Conservation (phyloP, 2,113 vertebrate genomes). For the Megaleporinus macrocephalus region DNA sequence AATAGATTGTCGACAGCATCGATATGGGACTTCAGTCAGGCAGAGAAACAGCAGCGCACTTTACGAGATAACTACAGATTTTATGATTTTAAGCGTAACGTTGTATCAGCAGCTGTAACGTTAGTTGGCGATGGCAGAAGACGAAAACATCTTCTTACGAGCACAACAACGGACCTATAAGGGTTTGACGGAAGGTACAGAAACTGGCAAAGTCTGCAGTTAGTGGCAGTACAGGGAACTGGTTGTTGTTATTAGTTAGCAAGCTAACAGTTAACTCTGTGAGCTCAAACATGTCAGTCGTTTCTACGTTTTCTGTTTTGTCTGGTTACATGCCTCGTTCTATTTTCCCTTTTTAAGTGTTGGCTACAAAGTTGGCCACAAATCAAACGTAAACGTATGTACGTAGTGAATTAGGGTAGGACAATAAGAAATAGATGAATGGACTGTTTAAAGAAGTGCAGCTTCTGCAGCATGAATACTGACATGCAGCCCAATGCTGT, state of each 20-base stretch:
- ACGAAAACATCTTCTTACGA: slow-evolving; percentile 69
- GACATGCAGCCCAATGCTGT: too few species aligned
- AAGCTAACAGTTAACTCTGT: neutral
- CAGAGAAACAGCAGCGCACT: neutral
- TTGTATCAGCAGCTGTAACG: too few species aligned
- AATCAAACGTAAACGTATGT: too few species aligned
- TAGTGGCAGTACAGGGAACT: neutral
- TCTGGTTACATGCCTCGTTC: too few species aligned
- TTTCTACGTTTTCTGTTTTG: too few species aligned
- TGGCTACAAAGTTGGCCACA: too few species aligned
- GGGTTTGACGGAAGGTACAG: slow-evolving; percentile 77
- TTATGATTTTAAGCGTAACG: neutral
- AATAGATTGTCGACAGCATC: slow-evolving; percentile 25
- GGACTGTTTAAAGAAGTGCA: too few species aligned
- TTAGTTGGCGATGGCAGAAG: slow-evolving; percentile 63
- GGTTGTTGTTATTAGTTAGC: neutral
- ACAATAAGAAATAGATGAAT: too few species aligned
- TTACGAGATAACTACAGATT: neutral
- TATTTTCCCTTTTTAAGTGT: too few species aligned
- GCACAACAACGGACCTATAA: slow-evolving; percentile 70
- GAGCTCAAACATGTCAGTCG: too few species aligned
- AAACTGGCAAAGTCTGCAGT: slow-evolving; percentile 2
- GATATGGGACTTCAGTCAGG: neutral
- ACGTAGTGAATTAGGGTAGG: too few species aligned
- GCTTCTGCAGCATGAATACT: too few species aligned